A percentile compares a stretch with the other conserved stretches of the same genome.
phyloP scores from a whole-genome alignment of 1,140 invertebrate species.

The Ganaspis sp. region DNA sequence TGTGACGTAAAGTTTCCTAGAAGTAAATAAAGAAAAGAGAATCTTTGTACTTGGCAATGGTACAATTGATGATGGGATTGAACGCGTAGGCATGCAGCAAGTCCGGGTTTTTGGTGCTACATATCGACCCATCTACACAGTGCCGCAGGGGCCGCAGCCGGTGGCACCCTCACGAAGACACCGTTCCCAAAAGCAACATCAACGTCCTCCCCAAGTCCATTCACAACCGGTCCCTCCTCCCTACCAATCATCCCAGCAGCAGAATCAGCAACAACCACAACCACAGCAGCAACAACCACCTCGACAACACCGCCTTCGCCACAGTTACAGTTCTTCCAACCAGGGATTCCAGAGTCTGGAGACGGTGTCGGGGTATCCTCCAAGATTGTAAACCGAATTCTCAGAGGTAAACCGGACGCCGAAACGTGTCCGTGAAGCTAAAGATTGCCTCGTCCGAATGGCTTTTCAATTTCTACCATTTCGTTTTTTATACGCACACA shows the following conservation, averaged over 20 bases:
- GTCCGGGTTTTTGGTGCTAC: constrained; percentile 75
- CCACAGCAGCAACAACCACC: constrained; percentile 46
- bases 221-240: constrained; percentile 48
- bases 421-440: constrained; percentile 57
- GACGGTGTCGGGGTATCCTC: constrained; percentile 67
- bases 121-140: constrained; percentile 73
- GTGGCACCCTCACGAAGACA: constrained; percentile 71
- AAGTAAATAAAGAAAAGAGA: constrained; percentile 41
- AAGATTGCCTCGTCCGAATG: constrained; percentile 66
- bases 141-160: constrained; percentile 67
- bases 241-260: constrained; percentile 47
- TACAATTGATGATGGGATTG: constrained; percentile 59
- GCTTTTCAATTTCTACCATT: constrained; percentile 60
- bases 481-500: constrained; percentile 8
- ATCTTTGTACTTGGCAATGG: constrained; percentile 28
- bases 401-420: constrained; percentile 70
- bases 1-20: constrained; percentile 31
- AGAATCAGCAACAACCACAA: constrained; percentile 51
- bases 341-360: constrained; percentile 57
- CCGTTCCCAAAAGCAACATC: constrained; percentile 66
- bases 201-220: constrained; percentile 54
- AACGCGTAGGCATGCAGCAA: constrained; percentile 71
- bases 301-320: constrained; percentile 44
- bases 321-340: constrained; percentile 58
- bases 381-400: constrained; percentile 73